Base-by-base conservation (phyloP, 2,113 vertebrate genomes). In the Lepisosteus osseus region DNA sequence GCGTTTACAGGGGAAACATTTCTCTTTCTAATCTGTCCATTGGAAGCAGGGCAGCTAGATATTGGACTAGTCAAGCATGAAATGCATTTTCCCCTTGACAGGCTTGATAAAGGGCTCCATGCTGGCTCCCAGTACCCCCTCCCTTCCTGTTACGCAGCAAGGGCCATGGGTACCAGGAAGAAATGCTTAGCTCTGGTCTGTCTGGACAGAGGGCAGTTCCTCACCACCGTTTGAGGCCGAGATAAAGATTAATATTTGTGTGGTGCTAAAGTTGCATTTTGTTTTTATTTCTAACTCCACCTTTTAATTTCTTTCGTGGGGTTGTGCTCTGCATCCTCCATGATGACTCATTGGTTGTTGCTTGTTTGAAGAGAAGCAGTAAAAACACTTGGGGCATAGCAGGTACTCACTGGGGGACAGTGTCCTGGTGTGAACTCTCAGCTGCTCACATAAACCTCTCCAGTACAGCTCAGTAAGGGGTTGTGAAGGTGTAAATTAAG, bases 21-120 rank as follows among this genome's bases (percentile, higher is more conserved):
- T 79, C 76, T 78, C 72, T 71, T 75, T 43, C 68, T 83, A 87
- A 83, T 86, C 84, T 77, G 69, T 72, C 56, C 69, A 73, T 75
- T 67, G 59, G 78, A 54, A 61, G 78, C 82, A 76, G 73, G 15
- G 68, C 65, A 72, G 75, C 7, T 47, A 69, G 71, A 56, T 64
- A 67, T 68, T 61, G 74, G 75, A 61, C 71, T 79, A 83, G 74
- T 73, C 67, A 77, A 80, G 76, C 83, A 66, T 88, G 84, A 79
- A 83, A 85, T 86, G 86, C 77, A 74, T 88, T 90, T 89, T 80
- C 80, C 77, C 76, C 80, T 71, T 87, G 80, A 85, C 78, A 80
- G 80, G 71, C 72, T 79, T 86, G 85, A 90, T 88, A 88, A 88
- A 87, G 79, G 77, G 76, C 79, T 77, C 78, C 45, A 14, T 62